A percentile compares a stretch with the other conserved stretches of the same genome.
These are phyloP conservation scores for Cyclophora punctaria DNA, from an alignment of 2,888 invertebrate species.

Conservation along the genomic window DNA sequence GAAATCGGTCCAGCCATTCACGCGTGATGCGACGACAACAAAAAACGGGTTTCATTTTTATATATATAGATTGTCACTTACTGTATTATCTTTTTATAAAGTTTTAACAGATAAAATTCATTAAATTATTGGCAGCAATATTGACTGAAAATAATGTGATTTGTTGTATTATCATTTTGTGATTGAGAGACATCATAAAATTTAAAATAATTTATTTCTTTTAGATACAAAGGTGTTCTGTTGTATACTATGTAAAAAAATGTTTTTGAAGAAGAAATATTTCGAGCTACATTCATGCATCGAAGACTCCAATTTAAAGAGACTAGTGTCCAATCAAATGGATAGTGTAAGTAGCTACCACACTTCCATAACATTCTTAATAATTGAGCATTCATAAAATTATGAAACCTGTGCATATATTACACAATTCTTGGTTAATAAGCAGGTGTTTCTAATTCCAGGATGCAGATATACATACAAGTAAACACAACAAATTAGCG, in stretches of 20 bases:
- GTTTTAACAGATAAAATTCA: no score
- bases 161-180: no score
- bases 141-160: no score
- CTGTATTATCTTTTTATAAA: no score
- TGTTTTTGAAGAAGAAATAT: conserved; percentile 42
- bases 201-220: background rate
- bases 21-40: no score
- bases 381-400: no score
- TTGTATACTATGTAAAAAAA: conserved; percentile 55
- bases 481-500: conserved; percentile 18
- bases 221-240: conserved; percentile 43
- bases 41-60: no score
- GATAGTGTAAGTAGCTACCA: conserved; percentile 16
- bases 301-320: conserved; percentile 10
- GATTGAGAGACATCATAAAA: background rate
- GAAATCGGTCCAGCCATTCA: no score
- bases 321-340: conserved; percentile 2
- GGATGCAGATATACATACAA: conserved; percentile 10
- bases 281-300: conserved; percentile 44
- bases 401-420: background rate
- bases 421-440: background rate
- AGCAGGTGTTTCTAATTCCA: conserved; percentile 7
- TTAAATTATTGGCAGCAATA: no score
- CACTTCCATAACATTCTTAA: no score
- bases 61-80: no score